A percentile compares a stretch with the other conserved stretches of the same genome.
phyloP scores from a whole-genome alignment of 1,140 invertebrate species.

The Drosophila sucinea region DNA sequence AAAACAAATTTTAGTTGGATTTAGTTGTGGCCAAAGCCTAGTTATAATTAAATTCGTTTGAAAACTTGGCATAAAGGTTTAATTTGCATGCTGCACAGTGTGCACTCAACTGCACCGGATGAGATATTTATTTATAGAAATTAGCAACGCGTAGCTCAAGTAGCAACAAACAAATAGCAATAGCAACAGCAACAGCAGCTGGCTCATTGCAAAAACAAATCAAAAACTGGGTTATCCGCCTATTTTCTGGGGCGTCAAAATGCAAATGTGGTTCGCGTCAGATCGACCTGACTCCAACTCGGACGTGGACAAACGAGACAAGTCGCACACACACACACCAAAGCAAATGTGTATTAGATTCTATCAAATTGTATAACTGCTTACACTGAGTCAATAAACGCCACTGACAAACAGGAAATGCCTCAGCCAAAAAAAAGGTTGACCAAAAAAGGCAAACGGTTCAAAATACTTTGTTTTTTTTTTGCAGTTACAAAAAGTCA shows the following conservation, averaged over 20 bases:
- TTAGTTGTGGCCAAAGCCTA: no score
- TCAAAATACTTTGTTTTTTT: conserved; percentile 36
- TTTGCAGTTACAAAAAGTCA: conserved; percentile 72
- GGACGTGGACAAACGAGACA: conserved; percentile 63
- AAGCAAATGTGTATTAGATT: conserved; percentile 30
- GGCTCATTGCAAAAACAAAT: conserved; percentile 41
- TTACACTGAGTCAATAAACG: conserved; percentile 48
- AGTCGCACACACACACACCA: conserved; percentile 34
- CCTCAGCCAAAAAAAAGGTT: conserved; percentile 62
- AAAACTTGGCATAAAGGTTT: no score
- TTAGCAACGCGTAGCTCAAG: conserved; percentile 54
- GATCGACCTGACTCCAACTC: conserved; percentile 21
- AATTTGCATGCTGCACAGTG: conserved; percentile 23
- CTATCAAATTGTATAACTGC: conserved; percentile 55
- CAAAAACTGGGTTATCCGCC: conserved; percentile 62
- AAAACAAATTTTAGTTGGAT: no score
- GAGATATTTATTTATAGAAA: conserved; percentile 68
- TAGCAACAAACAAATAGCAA: conserved; percentile 26
- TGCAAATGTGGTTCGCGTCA: conserved; percentile 35
- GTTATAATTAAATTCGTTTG: no score
- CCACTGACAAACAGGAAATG: conserved; percentile 71
- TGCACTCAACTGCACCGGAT: conserved; percentile 46
- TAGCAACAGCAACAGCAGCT: conserved; percentile 43
- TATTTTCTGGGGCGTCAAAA: conserved; percentile 34
- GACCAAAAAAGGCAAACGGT: conserved; percentile 72